Evolutionary conservation across 2,888 invertebrate genomes (phyloP).

Genomic region (Drosophila anomalata): DNA sequence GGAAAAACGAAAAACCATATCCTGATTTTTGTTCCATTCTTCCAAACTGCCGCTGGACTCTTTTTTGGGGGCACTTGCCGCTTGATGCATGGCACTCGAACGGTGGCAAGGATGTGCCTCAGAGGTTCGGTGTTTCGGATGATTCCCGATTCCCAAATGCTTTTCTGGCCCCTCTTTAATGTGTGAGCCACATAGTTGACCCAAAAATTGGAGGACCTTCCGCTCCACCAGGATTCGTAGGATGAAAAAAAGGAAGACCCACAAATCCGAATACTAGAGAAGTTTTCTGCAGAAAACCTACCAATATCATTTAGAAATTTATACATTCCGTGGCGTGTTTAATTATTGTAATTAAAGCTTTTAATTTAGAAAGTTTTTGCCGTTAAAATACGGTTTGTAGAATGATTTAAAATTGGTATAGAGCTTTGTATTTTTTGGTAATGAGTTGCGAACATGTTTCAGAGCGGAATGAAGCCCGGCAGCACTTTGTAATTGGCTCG

Average conservation of each 20-base stretch:
- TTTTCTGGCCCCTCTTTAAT: slow-evolving; percentile 37
- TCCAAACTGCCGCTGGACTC: slow-evolving; percentile 8
- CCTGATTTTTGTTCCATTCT: background rate
- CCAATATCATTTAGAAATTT: background rate
- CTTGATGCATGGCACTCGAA: slow-evolving; percentile 72
- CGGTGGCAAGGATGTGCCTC: slow-evolving; percentile 8
- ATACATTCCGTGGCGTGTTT: background rate
- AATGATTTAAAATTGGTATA: background rate
- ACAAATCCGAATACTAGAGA: background rate
- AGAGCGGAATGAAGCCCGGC: slow-evolving; percentile 35
- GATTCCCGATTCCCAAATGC: slow-evolving; percentile 44
- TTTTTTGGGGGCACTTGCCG: slow-evolving; percentile 49
- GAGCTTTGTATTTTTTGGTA: slow-evolving; percentile 23
- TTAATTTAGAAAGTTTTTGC: background rate
- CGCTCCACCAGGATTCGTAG: background rate
- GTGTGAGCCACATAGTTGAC: slow-evolving; percentile 62
- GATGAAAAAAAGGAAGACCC: background rate
- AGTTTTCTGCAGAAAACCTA: background rate
- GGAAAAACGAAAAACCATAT: background rate
- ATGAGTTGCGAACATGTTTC: slow-evolving; percentile 58
- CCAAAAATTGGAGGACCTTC: slow-evolving; percentile 41
- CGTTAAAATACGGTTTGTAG: background rate
- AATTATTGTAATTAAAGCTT: background rate
- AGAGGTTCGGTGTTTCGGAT: slow-evolving; percentile 29
- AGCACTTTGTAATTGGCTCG: slow-evolving; percentile 45